These are phyloP conservation scores for Dreissena rostriformis DNA, from an alignment of 1,140 invertebrate species.

Conservation along the genomic window DNA sequence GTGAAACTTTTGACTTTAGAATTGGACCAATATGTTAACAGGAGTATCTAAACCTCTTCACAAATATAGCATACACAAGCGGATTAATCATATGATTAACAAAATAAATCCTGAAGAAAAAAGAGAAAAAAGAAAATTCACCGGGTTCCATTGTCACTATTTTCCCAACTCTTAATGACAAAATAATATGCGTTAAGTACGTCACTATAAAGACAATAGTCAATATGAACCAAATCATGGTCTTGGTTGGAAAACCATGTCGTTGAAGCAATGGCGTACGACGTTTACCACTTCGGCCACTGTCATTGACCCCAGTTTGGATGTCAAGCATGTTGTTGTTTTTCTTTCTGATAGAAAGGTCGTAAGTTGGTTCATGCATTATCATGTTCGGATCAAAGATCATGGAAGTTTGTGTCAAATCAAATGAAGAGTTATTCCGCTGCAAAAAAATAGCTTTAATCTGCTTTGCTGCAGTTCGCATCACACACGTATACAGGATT, in stretches of 20 bases:
- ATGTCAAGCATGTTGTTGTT: background rate
- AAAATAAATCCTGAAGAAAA: slow-evolving; percentile 15
- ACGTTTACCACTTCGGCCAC: background rate
- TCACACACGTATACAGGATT: slow-evolving; percentile 31
- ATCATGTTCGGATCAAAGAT: slow-evolving; percentile 29
- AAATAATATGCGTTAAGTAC: background rate
- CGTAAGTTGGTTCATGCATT: background rate
- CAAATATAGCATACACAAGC: slow-evolving; percentile 10
- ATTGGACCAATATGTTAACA: background rate
- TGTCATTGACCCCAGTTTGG: background rate
- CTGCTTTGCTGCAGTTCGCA: slow-evolving; percentile 33
- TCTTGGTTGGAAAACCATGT: slow-evolving; percentile 15
- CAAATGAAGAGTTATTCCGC: slow-evolving; percentile 27
- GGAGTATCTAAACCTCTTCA: background rate
- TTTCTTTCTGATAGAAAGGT: background rate
- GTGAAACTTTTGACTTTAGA: background rate
- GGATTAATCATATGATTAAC: slow-evolving; percentile 34
- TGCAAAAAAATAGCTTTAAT: slow-evolving; percentile 16
- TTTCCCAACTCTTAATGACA: background rate
- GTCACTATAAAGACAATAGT: slow-evolving; percentile 17
- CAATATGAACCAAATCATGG: slow-evolving; percentile 21
- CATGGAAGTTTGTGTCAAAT: slow-evolving; percentile 29
- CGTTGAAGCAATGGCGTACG: background rate
- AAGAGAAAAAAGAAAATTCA: background rate
- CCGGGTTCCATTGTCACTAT: background rate